These are phyloP conservation scores for Pachymerium ferrugineum DNA, from an alignment of 2,888 invertebrate species.

Conservation along the genomic window DNA sequence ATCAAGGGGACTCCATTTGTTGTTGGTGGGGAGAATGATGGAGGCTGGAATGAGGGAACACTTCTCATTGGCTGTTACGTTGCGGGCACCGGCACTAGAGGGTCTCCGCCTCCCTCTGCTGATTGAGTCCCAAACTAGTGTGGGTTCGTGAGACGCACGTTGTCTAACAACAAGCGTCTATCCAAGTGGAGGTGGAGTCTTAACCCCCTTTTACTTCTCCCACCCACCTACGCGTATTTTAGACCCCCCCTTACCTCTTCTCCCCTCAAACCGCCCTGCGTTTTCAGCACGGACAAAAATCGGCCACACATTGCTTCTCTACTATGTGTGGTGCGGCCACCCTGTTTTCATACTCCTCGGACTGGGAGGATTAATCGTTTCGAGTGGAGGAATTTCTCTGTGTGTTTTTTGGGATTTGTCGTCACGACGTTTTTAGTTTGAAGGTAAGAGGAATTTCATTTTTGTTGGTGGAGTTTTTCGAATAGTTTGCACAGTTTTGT, in stretches of 20 bases:
- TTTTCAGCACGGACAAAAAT: background rate
- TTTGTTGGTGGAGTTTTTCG: too few relatives aligned
- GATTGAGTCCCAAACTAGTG: slow-evolving; percentile 3
- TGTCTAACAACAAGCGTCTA: slow-evolving; percentile 9
- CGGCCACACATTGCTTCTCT: background rate
- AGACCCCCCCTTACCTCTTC: background rate
- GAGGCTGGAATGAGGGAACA: background rate
- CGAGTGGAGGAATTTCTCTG: background rate
- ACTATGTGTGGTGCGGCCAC: slow-evolving; percentile 1
- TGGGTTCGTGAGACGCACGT: background rate
- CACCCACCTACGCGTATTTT: background rate
- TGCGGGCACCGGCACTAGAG: slow-evolving; percentile 1
- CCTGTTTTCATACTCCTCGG: background rate
- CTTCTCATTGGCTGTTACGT: background rate
- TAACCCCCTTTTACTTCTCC: background rate
- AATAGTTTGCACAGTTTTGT: too few relatives aligned
- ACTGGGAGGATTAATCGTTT: background rate
- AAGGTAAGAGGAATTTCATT: too few relatives aligned
- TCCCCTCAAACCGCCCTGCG: too few relatives aligned
- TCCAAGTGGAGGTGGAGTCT: slow-evolving; percentile 13
- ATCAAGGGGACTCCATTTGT: background rate
- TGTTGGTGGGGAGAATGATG: slow-evolving; percentile 8
- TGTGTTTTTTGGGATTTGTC: background rate
- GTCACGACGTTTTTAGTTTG: too few relatives aligned
- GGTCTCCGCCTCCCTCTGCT: slow-evolving; percentile 6